These are phyloP conservation scores for Willowsia nigromaculata DNA, from an alignment of 2,888 invertebrate genomes.

Conservation along the genomic window DNA sequence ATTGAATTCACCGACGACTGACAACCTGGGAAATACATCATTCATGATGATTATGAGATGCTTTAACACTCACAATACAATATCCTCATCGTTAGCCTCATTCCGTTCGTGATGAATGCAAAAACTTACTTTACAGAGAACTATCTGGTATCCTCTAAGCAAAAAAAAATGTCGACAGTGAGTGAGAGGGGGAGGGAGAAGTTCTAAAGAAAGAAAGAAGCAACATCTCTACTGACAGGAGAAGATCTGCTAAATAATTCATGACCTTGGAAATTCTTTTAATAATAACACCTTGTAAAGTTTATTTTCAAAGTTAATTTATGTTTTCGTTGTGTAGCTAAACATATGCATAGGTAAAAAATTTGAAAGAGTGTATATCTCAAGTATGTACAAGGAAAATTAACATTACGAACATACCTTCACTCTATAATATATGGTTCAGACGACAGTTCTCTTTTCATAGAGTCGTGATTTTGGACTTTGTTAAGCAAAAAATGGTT, in stretches of 20 bases:
- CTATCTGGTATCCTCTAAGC: background rate
- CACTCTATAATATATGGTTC: background rate
- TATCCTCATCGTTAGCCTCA: background rate
- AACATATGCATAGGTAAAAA: background rate
- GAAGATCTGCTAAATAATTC: conserved; percentile 42
- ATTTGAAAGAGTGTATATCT: background rate
- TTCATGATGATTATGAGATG: background rate
- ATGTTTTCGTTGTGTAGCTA: conserved; percentile 23
- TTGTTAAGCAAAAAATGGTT: conserved; percentile 23
- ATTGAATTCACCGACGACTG: conserved; percentile 39
- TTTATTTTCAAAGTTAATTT: conserved; percentile 43
- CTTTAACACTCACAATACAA: conserved; percentile 9
- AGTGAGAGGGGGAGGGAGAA: background rate
- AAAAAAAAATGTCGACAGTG: background rate
- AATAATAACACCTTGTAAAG: conserved; percentile 35
- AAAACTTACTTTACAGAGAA: background rate
- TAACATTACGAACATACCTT: background rate
- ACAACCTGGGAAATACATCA: conserved; percentile 11
- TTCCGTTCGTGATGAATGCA: background rate
- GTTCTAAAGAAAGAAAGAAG: background rate
- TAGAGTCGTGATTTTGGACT: conserved; percentile 8
- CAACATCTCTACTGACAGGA: background rate
- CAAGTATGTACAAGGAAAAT: background rate
- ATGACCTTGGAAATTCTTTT: conserved; percentile 43
- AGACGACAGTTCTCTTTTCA: background rate